Base-by-base conservation (phyloP, 2,113 vertebrate species). In the Montifringilla adamsi region DNA sequence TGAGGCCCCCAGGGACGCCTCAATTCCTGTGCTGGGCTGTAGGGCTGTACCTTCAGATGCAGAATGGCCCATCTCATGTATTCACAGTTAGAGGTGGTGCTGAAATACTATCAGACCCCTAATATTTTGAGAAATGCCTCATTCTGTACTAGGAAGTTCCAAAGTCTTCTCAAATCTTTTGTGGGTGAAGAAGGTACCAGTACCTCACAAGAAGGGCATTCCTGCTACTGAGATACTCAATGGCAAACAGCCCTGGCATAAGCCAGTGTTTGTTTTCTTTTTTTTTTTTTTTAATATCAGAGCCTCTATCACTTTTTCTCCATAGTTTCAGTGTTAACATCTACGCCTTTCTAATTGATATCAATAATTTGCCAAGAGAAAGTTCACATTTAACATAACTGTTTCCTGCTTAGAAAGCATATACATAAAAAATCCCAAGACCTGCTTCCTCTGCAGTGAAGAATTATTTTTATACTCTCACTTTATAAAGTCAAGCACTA, bases 11-110 rank as follows among this genome's bases (percentile, higher is more conserved):
- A 41, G 50, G 8, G 9, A 39, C 7, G 12, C 8, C 27, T 55
- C 2, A 0, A 10, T 23, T n/a, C 8, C 4, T 6, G 14, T n/a
- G 14, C 24, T 75, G 27, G 5, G 5, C 3, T 56, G 1, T 3
- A 33, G 30, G 30, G 21, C 44, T 79, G 15, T 31, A 37, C 15
- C 52, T 35, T 31, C 52, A 46, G 28, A 22, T 12, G 10, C 13
- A 72, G 33, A 55, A 8, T 1, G 41, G 10, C 24, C 13, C 56
- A 41, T 4, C 26, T 30, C 33, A 4, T 3, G 15, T 26, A 78
- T 13, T 63, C 44, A 46, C 8, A 63, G 2, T 31, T 28, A 35
- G 5, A 94, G 21, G 2, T 1, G 0, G 8, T 24, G 18, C 18
- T 72, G 33, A 68, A 76, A 76, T 55, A 35, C 7, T 46, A 22